Evolutionary conservation across 1,140 invertebrate species (phyloP).

Genomic region (Diabrotica undecimpunctata): DNA sequence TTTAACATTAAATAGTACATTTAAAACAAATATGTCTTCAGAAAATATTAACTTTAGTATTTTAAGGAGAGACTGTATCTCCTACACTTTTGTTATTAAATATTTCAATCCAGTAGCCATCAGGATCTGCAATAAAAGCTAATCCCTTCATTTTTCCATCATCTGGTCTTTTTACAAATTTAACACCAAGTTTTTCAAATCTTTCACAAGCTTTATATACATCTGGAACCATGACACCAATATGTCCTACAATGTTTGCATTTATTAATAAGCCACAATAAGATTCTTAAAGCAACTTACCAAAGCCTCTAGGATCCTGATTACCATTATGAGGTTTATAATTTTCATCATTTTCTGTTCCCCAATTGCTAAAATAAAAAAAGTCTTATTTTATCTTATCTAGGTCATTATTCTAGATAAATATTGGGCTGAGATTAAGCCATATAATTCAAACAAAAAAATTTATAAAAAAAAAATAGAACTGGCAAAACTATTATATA

Average conservation of each 20-base stretch:
- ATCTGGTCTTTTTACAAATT: constrained; percentile 85
- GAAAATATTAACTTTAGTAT: not conserved
- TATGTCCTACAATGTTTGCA: constrained; percentile 64
- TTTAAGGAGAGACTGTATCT: not conserved
- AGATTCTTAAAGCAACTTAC: constrained; percentile 48
- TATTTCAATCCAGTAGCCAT: constrained; percentile 97
- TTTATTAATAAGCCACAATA: not conserved
- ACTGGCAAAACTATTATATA: no score
- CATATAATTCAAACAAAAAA: not conserved
- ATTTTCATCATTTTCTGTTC: constrained; percentile 79
- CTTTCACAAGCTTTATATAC: constrained; percentile 78
- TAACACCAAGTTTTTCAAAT: constrained; percentile 81
- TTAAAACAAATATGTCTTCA: no score
- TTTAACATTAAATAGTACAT: no score
- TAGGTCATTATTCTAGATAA: no score
- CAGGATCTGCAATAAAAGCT: constrained; percentile 92
- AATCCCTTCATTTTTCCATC: constrained; percentile 92
- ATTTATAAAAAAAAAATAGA: no score
- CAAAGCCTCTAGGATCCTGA: constrained; percentile 83
- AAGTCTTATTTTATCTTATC: no score
- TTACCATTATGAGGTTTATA: constrained; percentile 88
- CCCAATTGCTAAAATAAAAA: constrained; percentile 79
- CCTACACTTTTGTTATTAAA: constrained; percentile 58
- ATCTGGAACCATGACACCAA: constrained; percentile 85
- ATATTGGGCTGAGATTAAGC: no score